Conservation (phyloP, 2,113 vertebrate species). For the Peromyscus maniculatus region DNA sequence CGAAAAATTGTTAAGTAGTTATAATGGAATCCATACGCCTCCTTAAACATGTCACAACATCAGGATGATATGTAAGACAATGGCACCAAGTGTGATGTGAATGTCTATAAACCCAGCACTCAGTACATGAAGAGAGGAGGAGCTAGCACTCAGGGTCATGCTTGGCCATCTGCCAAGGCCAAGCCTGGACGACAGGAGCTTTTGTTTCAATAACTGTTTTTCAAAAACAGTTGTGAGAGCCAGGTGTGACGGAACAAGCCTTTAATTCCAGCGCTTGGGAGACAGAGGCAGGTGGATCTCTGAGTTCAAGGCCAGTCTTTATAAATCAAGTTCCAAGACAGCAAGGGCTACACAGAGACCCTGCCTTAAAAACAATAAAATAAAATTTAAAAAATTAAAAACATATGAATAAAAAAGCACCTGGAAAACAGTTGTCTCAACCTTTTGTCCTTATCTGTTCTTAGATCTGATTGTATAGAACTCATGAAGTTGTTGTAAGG, state of each 20-base stretch:
- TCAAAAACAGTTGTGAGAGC: not conserved
- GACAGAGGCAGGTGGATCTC: not conserved
- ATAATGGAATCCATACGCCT: not conserved
- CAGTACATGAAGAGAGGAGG: not conserved
- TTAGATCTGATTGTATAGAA: slow-evolving; percentile 24
- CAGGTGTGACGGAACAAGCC: not conserved
- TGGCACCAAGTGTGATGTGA: not conserved
- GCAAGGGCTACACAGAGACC: not conserved
- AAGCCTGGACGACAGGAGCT: not conserved
- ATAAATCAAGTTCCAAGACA: not conserved
- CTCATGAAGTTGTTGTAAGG: not conserved
- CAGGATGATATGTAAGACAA: not conserved
- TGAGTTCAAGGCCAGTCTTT: not conserved
- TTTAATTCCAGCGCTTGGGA: not conserved
- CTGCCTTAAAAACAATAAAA: not conserved
- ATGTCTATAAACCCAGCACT: not conserved
- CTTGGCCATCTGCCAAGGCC: not conserved
- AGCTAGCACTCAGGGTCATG: not conserved
- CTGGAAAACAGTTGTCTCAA: not conserved
- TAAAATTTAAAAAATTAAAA: not conserved
- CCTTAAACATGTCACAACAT: not conserved
- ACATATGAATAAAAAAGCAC: not conserved
- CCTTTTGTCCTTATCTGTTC: not conserved
- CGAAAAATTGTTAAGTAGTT: slow-evolving; percentile 9
- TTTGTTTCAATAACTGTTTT: not conserved